Base-by-base conservation (phyloP, 2,113 vertebrate species). In the Apus apus region DNA sequence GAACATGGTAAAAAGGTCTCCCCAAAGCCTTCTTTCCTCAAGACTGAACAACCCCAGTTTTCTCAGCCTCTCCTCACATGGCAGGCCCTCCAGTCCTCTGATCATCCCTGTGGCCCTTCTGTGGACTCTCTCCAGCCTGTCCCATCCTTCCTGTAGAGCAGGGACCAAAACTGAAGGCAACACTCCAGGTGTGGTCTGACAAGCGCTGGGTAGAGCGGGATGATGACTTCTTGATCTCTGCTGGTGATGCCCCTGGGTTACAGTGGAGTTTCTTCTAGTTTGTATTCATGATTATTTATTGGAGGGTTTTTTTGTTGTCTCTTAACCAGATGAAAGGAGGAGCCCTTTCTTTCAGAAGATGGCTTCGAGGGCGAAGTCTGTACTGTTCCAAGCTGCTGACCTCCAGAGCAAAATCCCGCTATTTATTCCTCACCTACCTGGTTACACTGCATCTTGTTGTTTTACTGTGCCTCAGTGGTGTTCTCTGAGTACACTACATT, bases 321-420 rank as follows among this genome's bases (percentile, higher is more conserved):
- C 76, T 46, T 38, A 21, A 46, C 29, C 97, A 99, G 99, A 93
- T 99, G 94, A 98, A 98, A 96, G 98, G 98, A 38, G 98, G 98
- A 66, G 94, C 98, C 70, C 97, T 97, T 75, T 97, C 97, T 34
- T 95, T 98, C 50, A 97, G 97, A 9, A 98, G 98, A 22, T 99
- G 98, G 99, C 90, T 99, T 70, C 97, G 98, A 8, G 98, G 99
- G 8, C 89, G 98, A 89, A 99, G 99, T 87, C 97, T 99, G 48
- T 99, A 98, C 97, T 99, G 98, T 94, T 98, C 98, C 64, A 98
- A 98, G 94, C 95, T 99, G 96, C 95, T 99, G 97, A 98, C 98
- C 1, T 97, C 98, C 53, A 97, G 98, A 64, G 97, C 98, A 22
- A 98, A 98, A 85, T 98, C 98, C 23, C 98, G 98, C 45, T 98